phyloP scores from a whole-genome alignment of 1,140 invertebrate genomes.

The Tribolium madens region DNA sequence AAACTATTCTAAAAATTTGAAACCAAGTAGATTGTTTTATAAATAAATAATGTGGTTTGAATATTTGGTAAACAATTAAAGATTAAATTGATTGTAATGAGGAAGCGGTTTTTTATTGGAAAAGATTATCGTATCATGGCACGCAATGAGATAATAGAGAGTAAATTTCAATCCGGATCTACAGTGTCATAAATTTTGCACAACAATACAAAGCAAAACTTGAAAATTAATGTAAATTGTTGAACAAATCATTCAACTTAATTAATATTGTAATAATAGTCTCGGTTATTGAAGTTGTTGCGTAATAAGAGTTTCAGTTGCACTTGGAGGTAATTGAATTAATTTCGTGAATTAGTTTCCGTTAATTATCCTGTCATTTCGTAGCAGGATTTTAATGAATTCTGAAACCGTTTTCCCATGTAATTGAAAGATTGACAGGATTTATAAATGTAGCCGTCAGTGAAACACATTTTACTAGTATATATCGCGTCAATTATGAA shows the following conservation, averaged over 20 bases:
- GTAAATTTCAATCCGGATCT: background rate
- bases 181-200: background rate
- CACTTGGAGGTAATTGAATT: background rate
- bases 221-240: slow-evolving; percentile 25
- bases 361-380: slow-evolving; percentile 8
- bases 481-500: slow-evolving; percentile 9
- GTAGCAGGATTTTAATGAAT: slow-evolving; percentile 4
- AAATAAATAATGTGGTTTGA: too few relatives aligned
- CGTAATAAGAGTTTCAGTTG: background rate
- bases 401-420: background rate
- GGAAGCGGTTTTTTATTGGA: too few relatives aligned
- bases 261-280: slow-evolving; percentile 5
- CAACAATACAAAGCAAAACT: slow-evolving; percentile 7
- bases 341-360: background rate
- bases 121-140: too few relatives aligned
- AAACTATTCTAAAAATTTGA: background rate
- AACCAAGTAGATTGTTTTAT: too few relatives aligned
- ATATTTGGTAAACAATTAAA: too few relatives aligned
- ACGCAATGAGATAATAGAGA: background rate
- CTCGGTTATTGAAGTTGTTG: slow-evolving; percentile 1
- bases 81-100: too few relatives aligned
- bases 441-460: slow-evolving; percentile 24
- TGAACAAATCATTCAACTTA: slow-evolving; percentile 25
- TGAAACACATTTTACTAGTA: slow-evolving; percentile 12
- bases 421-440: slow-evolving; percentile 11